phyloP scores from a whole-genome alignment of 2,888 invertebrate genomes.

The Cyclophora punctaria region DNA sequence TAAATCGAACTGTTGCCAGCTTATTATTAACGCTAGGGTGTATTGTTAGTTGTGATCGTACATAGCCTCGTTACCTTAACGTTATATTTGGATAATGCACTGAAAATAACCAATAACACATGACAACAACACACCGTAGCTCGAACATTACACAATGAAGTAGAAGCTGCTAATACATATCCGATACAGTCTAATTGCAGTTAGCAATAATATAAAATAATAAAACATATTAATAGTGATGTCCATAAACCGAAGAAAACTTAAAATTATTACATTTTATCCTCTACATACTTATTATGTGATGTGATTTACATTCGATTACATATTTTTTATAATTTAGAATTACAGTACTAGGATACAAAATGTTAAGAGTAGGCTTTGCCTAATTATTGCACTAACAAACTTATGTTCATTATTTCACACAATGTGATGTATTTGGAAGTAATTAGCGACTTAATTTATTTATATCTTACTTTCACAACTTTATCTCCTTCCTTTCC shows the following conservation, averaged over 20 bases:
- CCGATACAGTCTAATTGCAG: slow-evolving; percentile 38
- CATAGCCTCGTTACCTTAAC: slow-evolving; percentile 68
- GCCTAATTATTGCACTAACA: slow-evolving; percentile 73
- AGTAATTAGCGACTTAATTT: slow-evolving; percentile 35
- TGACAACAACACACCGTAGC: slow-evolving; percentile 10
- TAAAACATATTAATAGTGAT: slow-evolving; percentile 10
- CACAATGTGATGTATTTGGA: slow-evolving; percentile 53
- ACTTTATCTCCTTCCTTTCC: slow-evolving; percentile 3
- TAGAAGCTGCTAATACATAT: slow-evolving; percentile 39
- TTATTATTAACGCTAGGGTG: slow-evolving; percentile 48
- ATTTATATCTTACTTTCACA: slow-evolving; percentile 11
- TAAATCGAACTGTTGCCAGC: slow-evolving; percentile 41
- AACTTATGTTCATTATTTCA: slow-evolving; percentile 60
- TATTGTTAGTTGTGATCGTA: slow-evolving; percentile 42
- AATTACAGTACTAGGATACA: slow-evolving; percentile 63
- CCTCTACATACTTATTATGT: slow-evolving; percentile 16
- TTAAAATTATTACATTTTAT: slow-evolving; percentile 32
- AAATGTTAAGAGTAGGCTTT: slow-evolving; percentile 67
- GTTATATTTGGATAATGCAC: slow-evolving; percentile 46
- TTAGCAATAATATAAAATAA: slow-evolving; percentile 12
- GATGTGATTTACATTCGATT: not conserved
- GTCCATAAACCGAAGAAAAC: slow-evolving; percentile 20
- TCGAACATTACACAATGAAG: slow-evolving; percentile 12
- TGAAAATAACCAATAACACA: slow-evolving; percentile 15
- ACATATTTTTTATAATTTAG: slow-evolving; percentile 24